These are phyloP conservation scores for Tipula unca DNA, from an alignment of 2,888 invertebrate genomes.

Conservation along the genomic window DNA sequence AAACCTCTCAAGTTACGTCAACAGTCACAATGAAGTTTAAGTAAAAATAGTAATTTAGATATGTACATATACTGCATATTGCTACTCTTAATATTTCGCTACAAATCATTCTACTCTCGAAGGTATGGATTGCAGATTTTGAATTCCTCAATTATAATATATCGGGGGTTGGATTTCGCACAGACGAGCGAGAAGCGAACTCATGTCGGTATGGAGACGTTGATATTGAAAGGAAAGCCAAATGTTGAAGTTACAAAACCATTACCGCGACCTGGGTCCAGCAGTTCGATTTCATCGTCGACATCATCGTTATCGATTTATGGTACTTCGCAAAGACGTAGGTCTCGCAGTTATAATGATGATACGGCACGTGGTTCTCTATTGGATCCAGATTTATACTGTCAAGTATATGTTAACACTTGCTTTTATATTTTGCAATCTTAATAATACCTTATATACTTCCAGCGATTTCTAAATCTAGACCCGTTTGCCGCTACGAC, in stretches of 20 bases:
- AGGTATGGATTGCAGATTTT: too few species aligned
- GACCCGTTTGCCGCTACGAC: constrained; percentile 47
- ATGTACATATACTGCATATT: too few species aligned
- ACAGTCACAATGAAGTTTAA: too few species aligned
- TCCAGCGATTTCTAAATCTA: constrained; percentile 36
- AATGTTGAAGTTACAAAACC: background rate
- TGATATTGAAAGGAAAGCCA: background rate
- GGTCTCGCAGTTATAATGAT: background rate
- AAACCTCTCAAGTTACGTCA: too few species aligned
- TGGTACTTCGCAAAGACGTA: background rate
- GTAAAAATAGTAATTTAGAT: too few species aligned
- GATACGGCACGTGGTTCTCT: background rate
- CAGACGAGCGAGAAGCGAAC: too few species aligned
- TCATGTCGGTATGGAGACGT: background rate
- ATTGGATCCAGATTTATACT: background rate
- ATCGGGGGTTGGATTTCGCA: too few species aligned
- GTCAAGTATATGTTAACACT: background rate
- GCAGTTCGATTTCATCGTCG: background rate
- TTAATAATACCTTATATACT: background rate
- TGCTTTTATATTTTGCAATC: too few species aligned
- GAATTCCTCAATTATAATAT: too few species aligned
- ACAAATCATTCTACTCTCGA: too few species aligned
- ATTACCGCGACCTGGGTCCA: background rate
- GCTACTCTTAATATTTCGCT: too few species aligned
- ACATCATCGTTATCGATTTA: background rate